These are phyloP conservation scores for Catocala fraxini DNA, from an alignment of 2,888 invertebrate species.

Conservation along the genomic window DNA sequence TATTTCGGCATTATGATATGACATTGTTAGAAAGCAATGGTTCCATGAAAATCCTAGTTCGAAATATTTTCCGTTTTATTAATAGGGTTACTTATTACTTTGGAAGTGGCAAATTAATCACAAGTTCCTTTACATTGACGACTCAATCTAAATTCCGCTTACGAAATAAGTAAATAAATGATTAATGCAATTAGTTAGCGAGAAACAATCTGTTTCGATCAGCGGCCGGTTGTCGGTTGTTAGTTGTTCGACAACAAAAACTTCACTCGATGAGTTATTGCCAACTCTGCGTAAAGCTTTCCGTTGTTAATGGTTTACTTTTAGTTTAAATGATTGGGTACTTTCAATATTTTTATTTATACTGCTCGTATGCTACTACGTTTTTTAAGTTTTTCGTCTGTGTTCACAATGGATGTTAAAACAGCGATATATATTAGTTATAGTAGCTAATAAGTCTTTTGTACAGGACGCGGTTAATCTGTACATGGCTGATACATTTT, in stretches of 20 bases:
- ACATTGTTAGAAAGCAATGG: too few relatives aligned
- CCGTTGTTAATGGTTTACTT: slow-evolving; percentile 19
- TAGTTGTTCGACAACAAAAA: slow-evolving; percentile 8
- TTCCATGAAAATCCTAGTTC: too few relatives aligned
- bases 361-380: neutral
- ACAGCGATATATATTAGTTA: too few relatives aligned
- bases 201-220: slow-evolving; percentile 11
- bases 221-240: slow-evolving; percentile 8
- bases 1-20: too few relatives aligned
- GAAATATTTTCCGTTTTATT: too few relatives aligned
- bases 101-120: neutral
- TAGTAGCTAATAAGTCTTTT: too few relatives aligned
- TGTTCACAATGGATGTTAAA: too few relatives aligned
- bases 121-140: neutral
- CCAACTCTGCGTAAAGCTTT: slow-evolving; percentile 16
- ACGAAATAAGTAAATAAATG: slow-evolving; percentile 19
- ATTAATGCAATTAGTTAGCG: slow-evolving; percentile 20
- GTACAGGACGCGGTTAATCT: too few relatives aligned
- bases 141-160: slow-evolving; percentile 1
- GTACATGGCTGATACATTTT: too few relatives aligned
- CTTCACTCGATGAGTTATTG: slow-evolving; percentile 32
- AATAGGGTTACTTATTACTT: too few relatives aligned
- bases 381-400: too few relatives aligned
- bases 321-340: slow-evolving; percentile 26
- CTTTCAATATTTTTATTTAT: slow-evolving; percentile 7